A percentile compares a stretch with the other conserved stretches of the same genome.
phyloP scores from a whole-genome alignment of 2,888 invertebrate species.

The Gonocerus acuteangulatus region DNA sequence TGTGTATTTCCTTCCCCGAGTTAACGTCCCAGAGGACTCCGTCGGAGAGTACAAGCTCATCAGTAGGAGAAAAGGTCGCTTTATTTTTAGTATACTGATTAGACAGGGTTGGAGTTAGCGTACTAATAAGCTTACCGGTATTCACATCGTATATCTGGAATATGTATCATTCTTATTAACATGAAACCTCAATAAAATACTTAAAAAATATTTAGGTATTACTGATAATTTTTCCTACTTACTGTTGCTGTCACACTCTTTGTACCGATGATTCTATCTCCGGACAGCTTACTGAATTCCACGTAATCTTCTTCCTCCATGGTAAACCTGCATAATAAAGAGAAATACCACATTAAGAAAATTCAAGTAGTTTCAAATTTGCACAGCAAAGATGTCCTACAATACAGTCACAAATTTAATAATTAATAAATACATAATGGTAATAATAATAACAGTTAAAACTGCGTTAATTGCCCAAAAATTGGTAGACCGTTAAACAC shows the following conservation, averaged over 20 bases:
- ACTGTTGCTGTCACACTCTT: slow-evolving; percentile 72
- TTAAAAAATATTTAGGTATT: neutral
- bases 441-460: too few relatives aligned
- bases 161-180: slow-evolving; percentile 21
- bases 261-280: slow-evolving; percentile 85
- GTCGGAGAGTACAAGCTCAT: slow-evolving; percentile 89
- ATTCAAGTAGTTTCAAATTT: neutral
- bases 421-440: too few relatives aligned
- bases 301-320: slow-evolving; percentile 81
- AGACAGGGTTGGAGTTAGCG: slow-evolving; percentile 70
- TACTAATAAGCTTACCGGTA: slow-evolving; percentile 65
- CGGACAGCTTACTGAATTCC: slow-evolving; percentile 78
- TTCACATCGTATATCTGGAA: slow-evolving; percentile 76
- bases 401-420: too few relatives aligned
- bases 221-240: slow-evolving; percentile 38
- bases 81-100: slow-evolving; percentile 91
- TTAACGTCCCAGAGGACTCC: slow-evolving; percentile 92
- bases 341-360: slow-evolving; percentile 4
- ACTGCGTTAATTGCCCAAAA: too few relatives aligned
- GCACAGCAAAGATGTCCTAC: too few relatives aligned
- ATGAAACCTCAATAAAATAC: neutral
- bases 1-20: slow-evolving; percentile 81
- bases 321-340: slow-evolving; percentile 50
- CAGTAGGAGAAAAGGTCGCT: slow-evolving; percentile 88
- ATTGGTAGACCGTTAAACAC: too few relatives aligned